Evolutionary conservation across 1,140 invertebrate genomes (phyloP), one percentile per base, ranked within the genome.

Genomic region (Drosophila varians): DNA sequence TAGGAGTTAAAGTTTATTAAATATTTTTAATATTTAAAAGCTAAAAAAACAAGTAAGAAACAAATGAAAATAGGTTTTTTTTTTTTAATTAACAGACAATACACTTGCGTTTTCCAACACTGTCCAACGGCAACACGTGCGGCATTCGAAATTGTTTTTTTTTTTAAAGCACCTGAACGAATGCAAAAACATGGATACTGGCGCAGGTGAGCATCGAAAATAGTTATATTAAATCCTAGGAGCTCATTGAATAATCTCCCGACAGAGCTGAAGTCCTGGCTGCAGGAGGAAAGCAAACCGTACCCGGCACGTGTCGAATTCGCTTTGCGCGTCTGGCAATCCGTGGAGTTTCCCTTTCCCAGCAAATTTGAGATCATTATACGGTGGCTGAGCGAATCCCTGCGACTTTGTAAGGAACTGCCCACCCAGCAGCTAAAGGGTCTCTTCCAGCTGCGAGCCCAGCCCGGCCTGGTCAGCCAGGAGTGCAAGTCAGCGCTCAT

Each of bases 251-350:
- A 9, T 0, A 6, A 42, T 2, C 18, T 4, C 4, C 25, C 42
- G 21, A 1, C 46, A 91, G 90, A 87, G 62, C 68, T 90, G 14
- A 62, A 23, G 26, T 48, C 76, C 60, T 90, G 88, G 90, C 64
- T 91, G 18, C 21, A 54, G 23, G 70, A 62, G 46, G 52, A 26
- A 4, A 49, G 14, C 36, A 86, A 88, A 18, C 16, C 53, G 4
- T 88, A 70, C 8, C 18, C 54, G 8, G 55, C 76, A 48, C 88
- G 82, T 49, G 25, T 91, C 18, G 69, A 74, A 6, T 91, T 91
- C 43, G 78, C 86, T 3, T 62, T 90, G 1, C 90, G 89, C 48
- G 74, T 77, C 4, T 91, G 90, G 88, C 83, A 83, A 51, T 91
- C 90, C 0, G 64, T 76, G 1, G 90, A 91, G 23, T 91, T 90